Base-by-base conservation (phyloP, 2,888 invertebrate species). In the Pediacus dermestoides region DNA sequence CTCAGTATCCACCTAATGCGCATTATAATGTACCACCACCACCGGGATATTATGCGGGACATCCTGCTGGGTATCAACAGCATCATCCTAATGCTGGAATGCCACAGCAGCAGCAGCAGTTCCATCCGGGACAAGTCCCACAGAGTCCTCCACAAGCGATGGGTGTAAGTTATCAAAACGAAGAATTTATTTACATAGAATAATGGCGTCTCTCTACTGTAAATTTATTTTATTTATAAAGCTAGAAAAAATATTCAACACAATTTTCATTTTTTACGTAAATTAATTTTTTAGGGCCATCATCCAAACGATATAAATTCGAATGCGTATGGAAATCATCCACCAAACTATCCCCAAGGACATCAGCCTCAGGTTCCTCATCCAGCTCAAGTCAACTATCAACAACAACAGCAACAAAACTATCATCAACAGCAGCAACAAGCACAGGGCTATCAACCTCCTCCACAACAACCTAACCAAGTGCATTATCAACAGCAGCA, bases 401-500 rank as follows among this genome's bases (percentile, higher is more conserved):
- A 49, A 3, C 56, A 57, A 26, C 56, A 57, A 27, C 67, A 58
- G 25, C 57, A 50, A 34, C 39, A 31, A 4, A 26, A 9, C 31
- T 16, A 55, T 2, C 50, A 46, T 11, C 55, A 50, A 33, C 54
- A 50, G 14, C 53, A 51, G 32, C 42, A 42, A 15, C 46, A 42
- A 31, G 39, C 48, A 25, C 6, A 9, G 9, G 4, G 10, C 10
- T 25, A 25, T 10, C 25, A 25, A 25, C 25, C 8, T 7, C 57
- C 43, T 32, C 62, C 63, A 35, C 56, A 53, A 4, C 58, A 57
- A 21, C 50, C 49, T 22, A 42, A 38, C 6, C 46, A 50, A 28
- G 18, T 18, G 18, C 3, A 23, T 11, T 31, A 44, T 32, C 46
- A 48, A 31, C 53, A 52, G 26, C 48, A 55, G 27, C 60, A 55